A percentile compares a stretch with the other conserved stretches of the same genome.
These are phyloP conservation scores for Choloepus hoffmanni DNA, from an alignment of 2,113 vertebrate species.

Conservation along the genomic window DNA sequence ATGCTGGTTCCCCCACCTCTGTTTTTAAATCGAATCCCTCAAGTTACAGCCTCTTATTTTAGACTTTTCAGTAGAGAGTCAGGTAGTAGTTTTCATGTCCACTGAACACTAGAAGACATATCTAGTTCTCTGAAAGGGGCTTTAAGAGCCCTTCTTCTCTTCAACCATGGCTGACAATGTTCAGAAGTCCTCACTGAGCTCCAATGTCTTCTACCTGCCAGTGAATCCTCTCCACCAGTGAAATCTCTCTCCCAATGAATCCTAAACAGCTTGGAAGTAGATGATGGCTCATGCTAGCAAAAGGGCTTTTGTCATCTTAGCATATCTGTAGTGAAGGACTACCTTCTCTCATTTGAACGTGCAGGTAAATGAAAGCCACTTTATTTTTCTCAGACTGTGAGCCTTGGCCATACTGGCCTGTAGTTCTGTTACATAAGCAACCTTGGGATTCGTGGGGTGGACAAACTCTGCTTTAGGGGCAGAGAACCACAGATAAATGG, in stretches of 20 bases:
- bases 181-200: not conserved
- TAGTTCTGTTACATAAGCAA: not conserved
- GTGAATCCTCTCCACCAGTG: not conserved
- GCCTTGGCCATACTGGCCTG: not conserved
- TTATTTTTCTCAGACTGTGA: not conserved
- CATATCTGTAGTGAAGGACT: not conserved
- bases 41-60: not conserved
- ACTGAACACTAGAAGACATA: not conserved
- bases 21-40: not conserved
- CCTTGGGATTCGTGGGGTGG: not conserved
- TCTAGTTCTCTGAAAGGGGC: not conserved
- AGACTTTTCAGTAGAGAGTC: not conserved
- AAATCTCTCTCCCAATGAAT: not conserved
- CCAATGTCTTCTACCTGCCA: not conserved
- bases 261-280: not conserved
- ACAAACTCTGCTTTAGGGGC: not conserved
- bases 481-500: not conserved
- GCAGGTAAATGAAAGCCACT: not conserved
- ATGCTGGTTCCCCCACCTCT: too few relatives aligned
- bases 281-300: not conserved
- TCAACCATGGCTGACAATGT: not conserved
- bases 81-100: not conserved
- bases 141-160: not conserved
- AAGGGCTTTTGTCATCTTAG: not conserved
- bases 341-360: not conserved